Evolutionary conservation across 2,888 invertebrate genomes (phyloP).

Genomic region (Synanthedon tipuliformis): DNA sequence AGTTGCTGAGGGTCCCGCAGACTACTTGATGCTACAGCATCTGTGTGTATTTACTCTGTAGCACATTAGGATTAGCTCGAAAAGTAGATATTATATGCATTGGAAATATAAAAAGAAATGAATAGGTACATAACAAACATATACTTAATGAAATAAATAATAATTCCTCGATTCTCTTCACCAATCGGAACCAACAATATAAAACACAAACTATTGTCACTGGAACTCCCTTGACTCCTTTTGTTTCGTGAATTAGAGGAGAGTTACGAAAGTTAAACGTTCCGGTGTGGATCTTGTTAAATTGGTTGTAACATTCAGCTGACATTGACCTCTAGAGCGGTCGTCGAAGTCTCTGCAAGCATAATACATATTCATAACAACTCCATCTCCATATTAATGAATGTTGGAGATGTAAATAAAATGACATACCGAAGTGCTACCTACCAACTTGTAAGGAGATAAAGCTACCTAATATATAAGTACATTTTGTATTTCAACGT

Average conservation of each 20-base stretch:
- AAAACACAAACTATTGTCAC: constrained; percentile 17
- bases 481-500: too few relatives aligned
- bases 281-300: constrained; percentile 21
- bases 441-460: constrained; percentile 1
- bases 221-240: constrained; percentile 24
- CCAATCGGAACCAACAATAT: constrained; percentile 37
- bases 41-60: too few relatives aligned
- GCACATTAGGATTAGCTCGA: too few relatives aligned
- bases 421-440: constrained; percentile 24
- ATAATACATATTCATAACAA: constrained; percentile 51
- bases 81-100: too few relatives aligned
- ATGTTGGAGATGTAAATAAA: constrained; percentile 28
- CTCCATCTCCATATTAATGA: constrained; percentile 50
- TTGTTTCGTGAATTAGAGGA: constrained; percentile 15
- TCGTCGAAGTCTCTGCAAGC: constrained; percentile 39
- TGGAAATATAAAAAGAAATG: too few relatives aligned
- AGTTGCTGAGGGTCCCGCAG: too few relatives aligned
- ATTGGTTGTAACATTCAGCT: constrained; percentile 32
- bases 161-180: constrained; percentile 1
- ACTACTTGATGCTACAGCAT: too few relatives aligned
- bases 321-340: constrained; percentile 59
- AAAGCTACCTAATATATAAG: too few relatives aligned
- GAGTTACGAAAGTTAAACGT: constrained; percentile 26
- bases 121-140: too few relatives aligned
- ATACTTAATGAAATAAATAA: too few relatives aligned